Evolutionary conservation across 2,888 invertebrate genomes (phyloP).

Genomic region (Acrocyrtus sp.): DNA sequence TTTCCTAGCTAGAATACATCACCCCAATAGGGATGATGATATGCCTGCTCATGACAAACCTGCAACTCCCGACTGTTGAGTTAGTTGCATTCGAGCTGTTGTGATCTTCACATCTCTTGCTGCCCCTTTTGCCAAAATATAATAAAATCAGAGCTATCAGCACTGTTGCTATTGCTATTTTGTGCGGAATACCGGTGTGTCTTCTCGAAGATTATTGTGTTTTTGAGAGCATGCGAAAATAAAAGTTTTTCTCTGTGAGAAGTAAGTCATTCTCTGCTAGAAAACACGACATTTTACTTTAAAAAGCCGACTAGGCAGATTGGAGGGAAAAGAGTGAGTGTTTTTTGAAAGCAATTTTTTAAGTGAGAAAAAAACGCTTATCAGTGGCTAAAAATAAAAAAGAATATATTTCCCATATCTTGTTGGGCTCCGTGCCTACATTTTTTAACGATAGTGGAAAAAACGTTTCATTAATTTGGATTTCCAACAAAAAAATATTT

Average conservation of each 20-base stretch:
- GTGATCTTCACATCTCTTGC: slow-evolving; percentile 34
- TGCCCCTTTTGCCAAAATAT: slow-evolving; percentile 11
- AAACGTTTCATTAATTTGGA: too few relatives aligned
- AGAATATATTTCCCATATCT: slow-evolving; percentile 26
- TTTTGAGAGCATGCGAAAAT: background rate
- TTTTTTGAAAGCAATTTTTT: too few relatives aligned
- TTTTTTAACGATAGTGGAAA: background rate
- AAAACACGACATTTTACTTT: background rate
- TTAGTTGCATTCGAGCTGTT: slow-evolving; percentile 41
- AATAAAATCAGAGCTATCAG: background rate
- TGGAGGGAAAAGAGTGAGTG: too few relatives aligned
- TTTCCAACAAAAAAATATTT: too few relatives aligned
- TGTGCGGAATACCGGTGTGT: slow-evolving; percentile 25
- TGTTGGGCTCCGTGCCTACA: slow-evolving; percentile 46
- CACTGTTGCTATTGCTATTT: background rate
- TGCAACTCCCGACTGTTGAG: slow-evolving; percentile 13
- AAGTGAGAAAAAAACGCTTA: slow-evolving; percentile 13
- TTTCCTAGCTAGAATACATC: slow-evolving; percentile 13
- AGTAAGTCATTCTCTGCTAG: background rate
- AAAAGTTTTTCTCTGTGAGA: background rate
- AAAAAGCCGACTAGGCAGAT: background rate
- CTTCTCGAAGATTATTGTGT: background rate
- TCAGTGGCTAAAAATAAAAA: slow-evolving; percentile 45
- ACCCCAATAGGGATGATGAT: slow-evolving; percentile 28
- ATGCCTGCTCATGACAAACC: slow-evolving; percentile 38